phyloP scores from a whole-genome alignment of 2,797 vertebrate species.

The Lepus townsendii region DNA sequence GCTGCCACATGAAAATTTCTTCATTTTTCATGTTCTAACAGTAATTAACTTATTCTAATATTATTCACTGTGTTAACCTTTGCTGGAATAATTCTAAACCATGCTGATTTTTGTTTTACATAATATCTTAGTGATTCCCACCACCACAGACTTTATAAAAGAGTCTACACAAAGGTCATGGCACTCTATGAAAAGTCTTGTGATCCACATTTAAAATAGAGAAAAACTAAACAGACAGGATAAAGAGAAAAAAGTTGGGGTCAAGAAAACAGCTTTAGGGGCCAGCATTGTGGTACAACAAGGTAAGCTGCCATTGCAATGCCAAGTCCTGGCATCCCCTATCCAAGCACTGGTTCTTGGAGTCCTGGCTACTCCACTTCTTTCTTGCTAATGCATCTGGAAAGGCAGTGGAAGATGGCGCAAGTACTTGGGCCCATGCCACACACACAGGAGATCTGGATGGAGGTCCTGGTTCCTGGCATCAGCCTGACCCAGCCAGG shows the following conservation, averaged over 20 bases:
- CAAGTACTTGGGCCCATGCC: no score
- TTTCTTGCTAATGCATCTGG: no score
- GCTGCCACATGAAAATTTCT: conserved; percentile 20
- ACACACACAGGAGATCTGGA: no score
- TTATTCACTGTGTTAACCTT: conserved; percentile 50
- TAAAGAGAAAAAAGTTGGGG: not conserved
- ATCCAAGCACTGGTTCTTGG: no score
- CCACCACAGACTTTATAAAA: conserved; percentile 11
- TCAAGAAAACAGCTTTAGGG: not conserved
- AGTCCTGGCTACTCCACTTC: no score
- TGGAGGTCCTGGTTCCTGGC: no score
- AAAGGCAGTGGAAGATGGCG: no score
- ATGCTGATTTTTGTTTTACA: conserved; percentile 37
- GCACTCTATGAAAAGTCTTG: not conserved
- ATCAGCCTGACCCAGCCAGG: no score
- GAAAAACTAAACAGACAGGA: conserved; percentile 34
- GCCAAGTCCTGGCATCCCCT: no score
- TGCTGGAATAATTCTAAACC: conserved; percentile 43
- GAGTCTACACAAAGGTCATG: conserved; percentile 49
- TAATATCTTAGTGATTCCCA: conserved; percentile 33
- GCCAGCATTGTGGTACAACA: no score
- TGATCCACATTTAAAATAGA: not conserved
- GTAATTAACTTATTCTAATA: conserved; percentile 52
- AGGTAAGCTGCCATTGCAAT: no score
- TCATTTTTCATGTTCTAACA: conserved; percentile 50